Evolutionary conservation across 2,113 vertebrate species (phyloP).

Genomic region (Chunga burmeisteri): DNA sequence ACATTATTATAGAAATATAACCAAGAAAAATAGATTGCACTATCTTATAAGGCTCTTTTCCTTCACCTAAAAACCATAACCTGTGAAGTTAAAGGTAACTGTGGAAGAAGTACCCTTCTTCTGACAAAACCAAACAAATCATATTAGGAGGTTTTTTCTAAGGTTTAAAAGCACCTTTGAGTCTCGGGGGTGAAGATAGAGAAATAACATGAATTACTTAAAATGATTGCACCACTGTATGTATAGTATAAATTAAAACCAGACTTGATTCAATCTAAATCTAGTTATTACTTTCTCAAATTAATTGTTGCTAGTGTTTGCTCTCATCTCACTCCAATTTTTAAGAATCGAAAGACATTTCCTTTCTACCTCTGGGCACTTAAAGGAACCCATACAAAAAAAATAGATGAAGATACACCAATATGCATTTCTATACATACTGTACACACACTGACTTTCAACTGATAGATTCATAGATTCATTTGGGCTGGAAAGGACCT

Average conservation of each 20-base stretch:
- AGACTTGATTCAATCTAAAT: not conserved
- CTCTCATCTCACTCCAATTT: not conserved
- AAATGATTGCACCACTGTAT: not conserved
- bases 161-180: not conserved
- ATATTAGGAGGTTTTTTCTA: not conserved
- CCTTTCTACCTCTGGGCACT: not conserved
- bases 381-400: not conserved
- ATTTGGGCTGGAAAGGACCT: too few species aligned
- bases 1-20: not conserved
- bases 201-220: not conserved
- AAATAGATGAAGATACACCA: not conserved
- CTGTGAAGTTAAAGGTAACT: not conserved
- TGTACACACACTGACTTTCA: not conserved
- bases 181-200: not conserved
- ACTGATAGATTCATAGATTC: not conserved
- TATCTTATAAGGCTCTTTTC: not conserved
- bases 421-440: not conserved
- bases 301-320: not conserved
- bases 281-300: not conserved
- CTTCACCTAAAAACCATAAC: not conserved
- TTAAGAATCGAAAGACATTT: not conserved
- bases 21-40: not conserved
- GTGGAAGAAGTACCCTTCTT: not conserved
- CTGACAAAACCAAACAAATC: not conserved
- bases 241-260: not conserved